Conservation (phyloP, 2,888 invertebrate species). For the Thereva unica region DNA sequence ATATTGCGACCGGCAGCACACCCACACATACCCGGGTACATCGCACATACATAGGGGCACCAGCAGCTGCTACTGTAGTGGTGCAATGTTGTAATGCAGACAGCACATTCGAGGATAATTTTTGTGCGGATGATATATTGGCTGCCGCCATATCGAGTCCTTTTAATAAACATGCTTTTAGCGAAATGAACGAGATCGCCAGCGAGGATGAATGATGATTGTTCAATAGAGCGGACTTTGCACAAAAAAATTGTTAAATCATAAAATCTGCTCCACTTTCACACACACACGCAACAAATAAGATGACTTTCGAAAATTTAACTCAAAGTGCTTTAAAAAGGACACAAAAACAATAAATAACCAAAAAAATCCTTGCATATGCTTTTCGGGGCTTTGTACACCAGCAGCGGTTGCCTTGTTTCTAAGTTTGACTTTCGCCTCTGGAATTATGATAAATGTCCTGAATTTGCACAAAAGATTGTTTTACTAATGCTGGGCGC, state of each 20-base stretch:
- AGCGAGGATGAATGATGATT: too few species aligned
- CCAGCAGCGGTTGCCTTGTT: background rate
- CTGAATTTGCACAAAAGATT: constrained; percentile 21
- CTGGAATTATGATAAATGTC: constrained; percentile 30
- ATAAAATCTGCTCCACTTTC: too few species aligned
- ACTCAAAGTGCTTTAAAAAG: background rate
- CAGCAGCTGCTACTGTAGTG: constrained; percentile 18
- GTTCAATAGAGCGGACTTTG: too few species aligned
- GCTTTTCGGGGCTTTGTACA: constrained; percentile 10
- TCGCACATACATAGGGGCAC: background rate
- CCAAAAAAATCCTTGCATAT: constrained; percentile 28
- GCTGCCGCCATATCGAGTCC: constrained; percentile 4
- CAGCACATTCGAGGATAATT: background rate
- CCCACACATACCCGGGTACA: constrained; percentile 5
- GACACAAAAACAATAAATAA: constrained; percentile 2
- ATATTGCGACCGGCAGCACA: constrained; percentile 44
- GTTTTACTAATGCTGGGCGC: background rate
- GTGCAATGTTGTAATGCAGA: background rate
- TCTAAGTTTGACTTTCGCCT: constrained; percentile 23
- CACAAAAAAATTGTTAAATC: too few species aligned
- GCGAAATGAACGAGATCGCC: background rate
- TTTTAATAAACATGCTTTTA: constrained; percentile 2
- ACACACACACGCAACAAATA: background rate
- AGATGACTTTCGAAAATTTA: background rate
- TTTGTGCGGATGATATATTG: constrained; percentile 8